Base-by-base conservation (phyloP, 2,888 invertebrate genomes). In the Trichogramma evanescens region DNA sequence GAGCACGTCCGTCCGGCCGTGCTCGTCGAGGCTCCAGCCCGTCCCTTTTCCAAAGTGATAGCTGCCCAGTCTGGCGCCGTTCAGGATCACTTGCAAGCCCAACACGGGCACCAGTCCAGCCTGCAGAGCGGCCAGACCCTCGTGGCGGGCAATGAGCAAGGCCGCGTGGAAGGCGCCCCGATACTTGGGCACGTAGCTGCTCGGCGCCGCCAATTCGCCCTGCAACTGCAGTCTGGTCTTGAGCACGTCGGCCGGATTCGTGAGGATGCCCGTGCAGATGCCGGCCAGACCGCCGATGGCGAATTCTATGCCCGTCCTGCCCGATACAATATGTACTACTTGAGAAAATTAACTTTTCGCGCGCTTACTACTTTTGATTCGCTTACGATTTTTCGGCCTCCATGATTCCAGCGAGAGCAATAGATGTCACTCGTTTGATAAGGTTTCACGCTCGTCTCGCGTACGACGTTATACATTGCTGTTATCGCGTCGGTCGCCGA, bases 171-270 rank as follows among this genome's bases (percentile, higher is more conserved):
- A 78, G 0, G 93, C 87, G 67, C 88, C 90, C 65, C 83, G 87
- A 70, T 91, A 91, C 62, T 85, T 85, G 54, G 85, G 83, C 0
- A 82, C 80, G 72, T 93, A 91, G 0, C 86, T 80, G 0, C 93
- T 92, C 49, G 83, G 83, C 0, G 86, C 84, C 62, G 83, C 83
- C 40, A 95, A 74, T 78, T 95, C 91, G 0, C 91, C 91, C 74
- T 95, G 95, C 13, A 95, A 80, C 74, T 95, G 95, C 71, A 95
- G 84, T 26, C 95, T 82, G 0, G 91, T 93, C 79, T 95, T 95
- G 9, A 93, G 78, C 3, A 94, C 93, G 73, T 95, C 95, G 67
- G 93, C 83, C 0, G 95, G 95, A 76, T 95, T 95, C 0, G 93
- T 93, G 72, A 93, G 89, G 46, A 91, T 71, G 4, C 91, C 89